Evolutionary conservation across 2,797 vertebrate species (phyloP).

Genomic region (Carduelis carduelis): DNA sequence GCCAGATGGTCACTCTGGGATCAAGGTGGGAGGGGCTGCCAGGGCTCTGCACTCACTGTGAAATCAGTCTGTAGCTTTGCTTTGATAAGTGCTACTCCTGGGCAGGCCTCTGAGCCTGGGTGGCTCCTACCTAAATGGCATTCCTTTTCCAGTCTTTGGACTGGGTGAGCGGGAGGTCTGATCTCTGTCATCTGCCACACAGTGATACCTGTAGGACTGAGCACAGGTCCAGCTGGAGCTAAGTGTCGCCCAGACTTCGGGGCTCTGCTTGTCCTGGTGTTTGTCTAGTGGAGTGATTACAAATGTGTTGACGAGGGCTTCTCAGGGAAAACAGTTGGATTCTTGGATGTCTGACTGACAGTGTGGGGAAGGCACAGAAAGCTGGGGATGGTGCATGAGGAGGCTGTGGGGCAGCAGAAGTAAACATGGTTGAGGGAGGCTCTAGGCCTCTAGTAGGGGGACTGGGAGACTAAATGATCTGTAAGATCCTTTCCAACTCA

Average conservation of each 20-base stretch:
- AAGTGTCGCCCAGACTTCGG: neutral
- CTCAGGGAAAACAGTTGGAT: neutral
- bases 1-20: constrained; percentile 43
- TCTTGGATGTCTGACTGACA: neutral
- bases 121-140: neutral
- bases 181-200: neutral
- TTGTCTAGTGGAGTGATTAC: neutral
- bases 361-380: accelerated
- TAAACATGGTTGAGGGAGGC: neutral
- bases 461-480: neutral
- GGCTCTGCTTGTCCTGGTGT: neutral
- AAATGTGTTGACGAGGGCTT: neutral
- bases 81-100: constrained; percentile 19
- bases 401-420: neutral
- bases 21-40: neutral
- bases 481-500: neutral
- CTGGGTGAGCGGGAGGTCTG: neutral
- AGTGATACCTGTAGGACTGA: neutral
- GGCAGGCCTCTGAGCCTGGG: neutral
- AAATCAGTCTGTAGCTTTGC: neutral
- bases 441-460: neutral
- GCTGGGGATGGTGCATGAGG: neutral
- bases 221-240: neutral
- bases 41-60: neutral
- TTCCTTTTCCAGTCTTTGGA: neutral